phyloP scores from a whole-genome alignment of 2,888 invertebrate species.

The Linnaemya tessellans region DNA sequence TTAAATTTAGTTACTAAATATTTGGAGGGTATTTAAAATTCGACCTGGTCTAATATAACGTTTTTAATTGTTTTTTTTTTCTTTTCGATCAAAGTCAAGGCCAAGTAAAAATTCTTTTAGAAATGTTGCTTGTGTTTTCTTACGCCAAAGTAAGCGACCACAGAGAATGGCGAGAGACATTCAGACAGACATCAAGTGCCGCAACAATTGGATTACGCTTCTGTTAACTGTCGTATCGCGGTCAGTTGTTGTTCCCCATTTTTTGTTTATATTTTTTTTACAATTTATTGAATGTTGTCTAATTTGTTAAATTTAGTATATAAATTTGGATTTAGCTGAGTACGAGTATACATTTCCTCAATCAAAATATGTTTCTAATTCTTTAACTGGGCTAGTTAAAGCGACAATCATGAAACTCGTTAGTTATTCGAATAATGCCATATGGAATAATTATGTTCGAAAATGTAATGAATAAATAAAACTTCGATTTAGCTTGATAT shows the following conservation, averaged over 20 bases:
- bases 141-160: neutral
- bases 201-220: conserved; percentile 63
- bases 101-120: conserved; percentile 41
- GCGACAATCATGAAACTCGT: neutral
- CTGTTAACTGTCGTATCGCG: neutral
- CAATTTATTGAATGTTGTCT: conserved; percentile 36
- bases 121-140: conserved; percentile 9
- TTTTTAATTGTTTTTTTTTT: conserved; percentile 9
- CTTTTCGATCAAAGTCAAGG: conserved; percentile 66
- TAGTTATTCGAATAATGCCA: no score
- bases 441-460: no score
- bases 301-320: conserved; percentile 14
- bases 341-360: neutral
- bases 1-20: no score
- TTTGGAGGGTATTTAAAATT: no score
- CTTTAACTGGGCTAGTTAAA: neutral
- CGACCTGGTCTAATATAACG: no score
- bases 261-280: neutral
- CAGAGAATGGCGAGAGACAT: neutral
- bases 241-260: conserved; percentile 31
- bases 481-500: no score
- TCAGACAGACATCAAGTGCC: conserved; percentile 22
- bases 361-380: neutral
- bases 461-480: no score
- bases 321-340: neutral